Percentiles rank a stretch among this genome's conserved stretches.
These are phyloP conservation scores for Ephestia elutella DNA, from an alignment of 1,140 invertebrate species.

Conservation along the genomic window DNA sequence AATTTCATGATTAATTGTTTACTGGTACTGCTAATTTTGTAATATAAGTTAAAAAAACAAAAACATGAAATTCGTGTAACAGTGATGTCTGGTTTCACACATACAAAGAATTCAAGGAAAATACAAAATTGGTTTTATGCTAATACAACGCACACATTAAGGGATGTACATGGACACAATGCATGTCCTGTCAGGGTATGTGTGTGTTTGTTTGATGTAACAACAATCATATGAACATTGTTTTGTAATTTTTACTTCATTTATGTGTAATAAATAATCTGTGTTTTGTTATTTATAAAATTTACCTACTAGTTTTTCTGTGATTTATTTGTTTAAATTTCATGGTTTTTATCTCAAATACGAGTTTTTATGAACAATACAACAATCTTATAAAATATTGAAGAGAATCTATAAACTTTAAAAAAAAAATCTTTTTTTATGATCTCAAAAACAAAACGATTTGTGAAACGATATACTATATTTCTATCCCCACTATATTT, in stretches of 20 bases:
- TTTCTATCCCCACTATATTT: too few species aligned
- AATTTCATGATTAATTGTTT: conserved; percentile 5
- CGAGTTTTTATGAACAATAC: too few species aligned
- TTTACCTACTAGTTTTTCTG: too few species aligned
- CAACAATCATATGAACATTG: conserved; percentile 9
- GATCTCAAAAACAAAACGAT: too few species aligned
- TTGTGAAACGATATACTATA: too few species aligned
- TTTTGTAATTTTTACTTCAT: conserved; percentile 14
- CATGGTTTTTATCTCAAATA: too few species aligned
- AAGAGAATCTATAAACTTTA: too few species aligned
- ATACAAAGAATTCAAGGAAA: conserved; percentile 10
- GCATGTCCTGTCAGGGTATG: conserved; percentile 14
- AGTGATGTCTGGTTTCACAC: not conserved
- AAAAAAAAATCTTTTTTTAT: too few species aligned
- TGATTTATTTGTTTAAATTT: too few species aligned
- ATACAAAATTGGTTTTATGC: conserved; percentile 14
- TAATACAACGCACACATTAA: conserved; percentile 7
- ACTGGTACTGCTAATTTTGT: not conserved
- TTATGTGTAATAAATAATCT: not conserved
- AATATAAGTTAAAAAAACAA: not conserved
- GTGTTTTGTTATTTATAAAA: not conserved
- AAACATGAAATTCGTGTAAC: not conserved
- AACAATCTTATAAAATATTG: too few species aligned
- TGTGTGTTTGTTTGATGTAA: conserved; percentile 13
- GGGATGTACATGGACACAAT: not conserved